Percentiles rank a stretch among this genome's conserved stretches.
Conservation (phyloP, 2,888 invertebrate genomes). For the Orchestes rusci region DNA sequence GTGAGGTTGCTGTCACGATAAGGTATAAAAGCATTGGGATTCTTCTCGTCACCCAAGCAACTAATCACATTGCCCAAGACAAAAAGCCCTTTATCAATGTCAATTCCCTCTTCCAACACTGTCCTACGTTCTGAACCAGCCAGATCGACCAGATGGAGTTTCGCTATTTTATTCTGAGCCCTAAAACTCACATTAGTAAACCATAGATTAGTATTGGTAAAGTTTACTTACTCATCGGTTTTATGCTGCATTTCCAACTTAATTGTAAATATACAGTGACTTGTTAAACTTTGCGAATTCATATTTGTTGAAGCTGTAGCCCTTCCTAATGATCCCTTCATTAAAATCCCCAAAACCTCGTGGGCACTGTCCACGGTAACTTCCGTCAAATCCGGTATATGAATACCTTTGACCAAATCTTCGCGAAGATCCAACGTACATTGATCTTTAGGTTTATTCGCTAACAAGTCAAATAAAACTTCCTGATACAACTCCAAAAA, state of each 20-base stretch:
- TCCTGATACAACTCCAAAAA: constrained; percentile 90
- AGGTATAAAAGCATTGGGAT: constrained; percentile 54
- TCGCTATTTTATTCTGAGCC: constrained; percentile 62
- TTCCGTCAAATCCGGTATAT: constrained; percentile 57
- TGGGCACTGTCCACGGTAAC: constrained; percentile 52
- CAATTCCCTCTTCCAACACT: constrained; percentile 80
- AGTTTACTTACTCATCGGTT: constrained; percentile 29
- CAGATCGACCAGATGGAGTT: constrained; percentile 86
- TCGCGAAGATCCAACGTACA: constrained; percentile 76
- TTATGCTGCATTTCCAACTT: constrained; percentile 59
- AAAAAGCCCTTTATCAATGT: constrained; percentile 86
- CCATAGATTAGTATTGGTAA: constrained; percentile 2
- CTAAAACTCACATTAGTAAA: constrained; percentile 5
- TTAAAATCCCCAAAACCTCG: constrained; percentile 62
- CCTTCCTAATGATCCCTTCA: constrained; percentile 65
- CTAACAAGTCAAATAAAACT: constrained; percentile 75
- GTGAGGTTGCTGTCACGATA: constrained; percentile 92
- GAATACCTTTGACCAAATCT: constrained; percentile 47
- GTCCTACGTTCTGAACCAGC: constrained; percentile 87
- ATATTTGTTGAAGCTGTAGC: constrained; percentile 87
- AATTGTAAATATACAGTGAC: constrained; percentile 84
- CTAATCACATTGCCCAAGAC: constrained; percentile 93
- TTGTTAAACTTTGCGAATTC: constrained; percentile 83
- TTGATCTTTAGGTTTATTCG: constrained; percentile 59
- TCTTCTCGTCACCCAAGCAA: constrained; percentile 67